phyloP scores from a whole-genome alignment of 2,113 vertebrate genomes.

The Haliaeetus leucogaster region DNA sequence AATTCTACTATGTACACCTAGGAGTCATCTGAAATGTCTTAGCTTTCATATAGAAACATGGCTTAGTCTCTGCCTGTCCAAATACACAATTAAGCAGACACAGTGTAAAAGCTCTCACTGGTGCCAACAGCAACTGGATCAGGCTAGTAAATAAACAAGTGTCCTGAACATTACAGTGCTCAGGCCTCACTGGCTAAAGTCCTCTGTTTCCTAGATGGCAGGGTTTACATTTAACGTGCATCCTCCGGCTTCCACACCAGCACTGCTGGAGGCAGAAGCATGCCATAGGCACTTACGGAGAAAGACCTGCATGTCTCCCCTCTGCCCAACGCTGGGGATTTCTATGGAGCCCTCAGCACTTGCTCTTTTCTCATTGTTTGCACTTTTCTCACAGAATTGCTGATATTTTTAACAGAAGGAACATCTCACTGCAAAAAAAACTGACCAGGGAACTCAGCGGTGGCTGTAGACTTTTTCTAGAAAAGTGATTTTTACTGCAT shows the following conservation, averaged over 20 bases:
- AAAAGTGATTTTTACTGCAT: neutral
- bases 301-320: neutral
- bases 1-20: neutral
- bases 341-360: neutral
- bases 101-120: neutral
- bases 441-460: neutral
- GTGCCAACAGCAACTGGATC: neutral
- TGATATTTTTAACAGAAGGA: neutral
- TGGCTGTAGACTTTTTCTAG: neutral
- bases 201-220: neutral
- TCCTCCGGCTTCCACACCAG: neutral
- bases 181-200: neutral
- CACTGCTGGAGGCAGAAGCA: neutral
- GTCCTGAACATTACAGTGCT: neutral
- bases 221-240: neutral
- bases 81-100: neutral
- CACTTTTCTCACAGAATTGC: neutral
- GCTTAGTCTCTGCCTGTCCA: neutral
- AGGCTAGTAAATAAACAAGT: neutral
- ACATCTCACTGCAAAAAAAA: neutral
- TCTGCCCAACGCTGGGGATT: neutral
- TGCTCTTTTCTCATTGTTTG: neutral
- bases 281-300: neutral
- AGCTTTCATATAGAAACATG: neutral
- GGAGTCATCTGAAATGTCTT: neutral